A percentile compares a stretch with the other conserved stretches of the same genome.
phyloP scores from a whole-genome alignment of 1,140 invertebrate species.

The Pachyrhynchus sulphureomaculatus region DNA sequence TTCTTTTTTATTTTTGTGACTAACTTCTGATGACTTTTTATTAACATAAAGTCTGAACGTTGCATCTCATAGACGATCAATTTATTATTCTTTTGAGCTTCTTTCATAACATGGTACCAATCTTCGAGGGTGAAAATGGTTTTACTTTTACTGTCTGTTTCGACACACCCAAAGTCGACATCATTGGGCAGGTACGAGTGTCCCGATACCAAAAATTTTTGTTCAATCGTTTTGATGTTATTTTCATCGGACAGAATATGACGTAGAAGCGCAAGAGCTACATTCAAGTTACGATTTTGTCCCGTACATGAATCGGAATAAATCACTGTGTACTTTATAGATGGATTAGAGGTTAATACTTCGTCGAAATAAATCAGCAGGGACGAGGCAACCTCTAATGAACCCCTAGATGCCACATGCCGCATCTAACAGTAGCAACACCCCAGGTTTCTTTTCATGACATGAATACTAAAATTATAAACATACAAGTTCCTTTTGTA shows the following conservation, averaged over 20 bases:
- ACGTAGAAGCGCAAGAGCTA: neutral
- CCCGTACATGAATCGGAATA: too few relatives aligned
- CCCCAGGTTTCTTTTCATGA: neutral
- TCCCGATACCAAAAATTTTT: constrained; percentile 17
- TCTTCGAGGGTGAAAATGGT: constrained; percentile 21
- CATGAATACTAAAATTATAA: constrained; percentile 20
- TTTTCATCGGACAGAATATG: neutral
- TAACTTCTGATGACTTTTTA: neutral
- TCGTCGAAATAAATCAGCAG: constrained; percentile 8
- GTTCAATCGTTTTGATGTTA: neutral
- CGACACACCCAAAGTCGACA: constrained; percentile 13
- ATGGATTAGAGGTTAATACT: neutral
- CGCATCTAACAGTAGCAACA: constrained; percentile 22
- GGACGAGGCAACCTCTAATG: constrained; percentile 23
- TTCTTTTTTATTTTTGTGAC: constrained; percentile 18
- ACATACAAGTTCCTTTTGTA: constrained; percentile 23
- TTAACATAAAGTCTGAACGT: neutral
- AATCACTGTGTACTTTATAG: constrained; percentile 9
- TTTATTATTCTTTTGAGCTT: constrained; percentile 10
- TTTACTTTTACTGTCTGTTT: neutral
- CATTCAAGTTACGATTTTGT: constrained; percentile 24
- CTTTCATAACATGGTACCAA: constrained; percentile 24
- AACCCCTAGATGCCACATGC: constrained; percentile 8
- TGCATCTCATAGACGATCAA: constrained; percentile 19
- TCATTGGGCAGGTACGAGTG: constrained; percentile 19